Percentiles rank a stretch among this genome's conserved stretches.
Evolutionary conservation across 92 coral and sea anemone species (phyloP).

Genomic region (Diadumene lineata): DNA sequence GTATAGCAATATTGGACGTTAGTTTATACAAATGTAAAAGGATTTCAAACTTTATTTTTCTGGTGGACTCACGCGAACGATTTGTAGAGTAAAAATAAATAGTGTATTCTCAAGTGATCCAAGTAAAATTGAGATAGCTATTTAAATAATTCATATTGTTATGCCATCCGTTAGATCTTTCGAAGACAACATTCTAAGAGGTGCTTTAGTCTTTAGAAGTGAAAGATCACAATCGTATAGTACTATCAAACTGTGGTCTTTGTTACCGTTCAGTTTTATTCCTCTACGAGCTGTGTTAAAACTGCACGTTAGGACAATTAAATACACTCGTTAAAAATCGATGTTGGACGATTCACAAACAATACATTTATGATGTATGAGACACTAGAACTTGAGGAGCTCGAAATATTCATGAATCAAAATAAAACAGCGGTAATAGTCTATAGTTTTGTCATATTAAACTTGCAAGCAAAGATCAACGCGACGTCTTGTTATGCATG

Average conservation of each 20-base stretch:
- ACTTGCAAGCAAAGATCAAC: neutral
- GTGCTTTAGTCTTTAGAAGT: constrained; percentile 30
- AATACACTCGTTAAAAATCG: constrained; percentile 34
- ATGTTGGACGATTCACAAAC: constrained; percentile 35
- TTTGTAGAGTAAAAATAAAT: neutral
- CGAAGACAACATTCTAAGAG: constrained; percentile 23
- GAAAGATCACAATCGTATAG: too few relatives aligned
- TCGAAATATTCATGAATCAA: neutral
- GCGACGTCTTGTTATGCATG: neutral
- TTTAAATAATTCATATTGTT: neutral
- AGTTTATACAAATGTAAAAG: neutral
- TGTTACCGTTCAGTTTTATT: neutral
- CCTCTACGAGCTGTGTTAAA: neutral
- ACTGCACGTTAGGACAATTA: constrained; percentile 28
- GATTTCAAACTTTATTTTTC: neutral
- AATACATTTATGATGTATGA: constrained; percentile 10
- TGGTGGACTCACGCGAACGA: neutral
- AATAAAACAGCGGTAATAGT: neutral
- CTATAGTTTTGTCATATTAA: neutral
- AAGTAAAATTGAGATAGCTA: neutral
- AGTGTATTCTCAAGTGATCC: neutral
- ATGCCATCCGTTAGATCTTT: constrained; percentile 31
- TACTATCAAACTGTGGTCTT: constrained; percentile 1
- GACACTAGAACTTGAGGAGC: constrained; percentile 10
- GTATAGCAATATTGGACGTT: neutral